Conservation (phyloP, 2,888 invertebrate species). For the Agrilus cyanescens region DNA sequence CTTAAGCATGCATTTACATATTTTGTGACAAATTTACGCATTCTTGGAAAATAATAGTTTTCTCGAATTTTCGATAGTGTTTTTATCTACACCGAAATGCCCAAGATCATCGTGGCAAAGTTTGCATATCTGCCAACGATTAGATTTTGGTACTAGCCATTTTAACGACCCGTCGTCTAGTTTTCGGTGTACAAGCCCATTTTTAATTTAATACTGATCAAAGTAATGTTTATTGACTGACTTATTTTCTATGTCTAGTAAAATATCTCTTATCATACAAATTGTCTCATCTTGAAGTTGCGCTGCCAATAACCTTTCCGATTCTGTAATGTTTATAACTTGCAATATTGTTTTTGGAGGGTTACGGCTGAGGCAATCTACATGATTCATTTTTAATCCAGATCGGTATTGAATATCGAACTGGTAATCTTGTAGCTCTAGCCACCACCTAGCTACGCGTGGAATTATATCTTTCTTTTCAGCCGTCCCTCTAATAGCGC, state of each 20-base stretch:
- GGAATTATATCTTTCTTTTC: constrained; percentile 20
- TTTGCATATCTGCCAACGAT: no score
- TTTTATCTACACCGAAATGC: neutral
- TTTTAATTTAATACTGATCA: no score
- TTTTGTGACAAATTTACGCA: neutral
- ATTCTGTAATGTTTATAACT: constrained; percentile 2
- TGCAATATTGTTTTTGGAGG: neutral
- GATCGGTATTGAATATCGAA: constrained; percentile 3
- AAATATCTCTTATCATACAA: constrained; percentile 2
- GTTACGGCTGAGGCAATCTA: no score
- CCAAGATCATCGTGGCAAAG: no score
- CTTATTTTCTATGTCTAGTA: neutral
- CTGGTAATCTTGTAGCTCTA: constrained; percentile 15
- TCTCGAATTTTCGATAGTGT: neutral
- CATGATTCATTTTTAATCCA: neutral
- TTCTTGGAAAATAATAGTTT: neutral
- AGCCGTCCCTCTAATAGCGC: constrained; percentile 17
- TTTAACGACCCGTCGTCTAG: neutral
- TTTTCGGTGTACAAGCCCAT: constrained; percentile 1
- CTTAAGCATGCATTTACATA: neutral
- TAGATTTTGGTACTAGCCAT: neutral
- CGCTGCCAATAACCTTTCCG: constrained; percentile 2
- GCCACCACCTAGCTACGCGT: constrained; percentile 21
- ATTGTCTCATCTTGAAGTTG: constrained; percentile 4
- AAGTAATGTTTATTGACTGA: neutral